Evolutionary conservation across 2,113 vertebrate genomes (phyloP).

Genomic region (Tenrec ecaudatus): DNA sequence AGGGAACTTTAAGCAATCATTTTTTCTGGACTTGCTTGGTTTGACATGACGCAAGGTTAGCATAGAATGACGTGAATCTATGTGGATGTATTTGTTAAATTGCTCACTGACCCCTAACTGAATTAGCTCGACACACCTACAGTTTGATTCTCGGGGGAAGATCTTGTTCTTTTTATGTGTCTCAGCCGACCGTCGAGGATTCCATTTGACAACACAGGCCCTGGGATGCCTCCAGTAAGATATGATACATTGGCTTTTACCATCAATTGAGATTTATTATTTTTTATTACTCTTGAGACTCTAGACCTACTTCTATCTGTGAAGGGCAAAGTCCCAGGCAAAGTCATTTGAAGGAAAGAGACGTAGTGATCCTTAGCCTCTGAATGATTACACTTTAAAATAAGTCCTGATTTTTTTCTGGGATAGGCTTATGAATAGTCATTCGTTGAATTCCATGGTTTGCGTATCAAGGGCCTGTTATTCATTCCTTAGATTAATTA

Average conservation of each 20-base stretch:
- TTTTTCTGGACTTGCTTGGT: slow-evolving; percentile 1
- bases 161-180: not conserved
- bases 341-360: not conserved
- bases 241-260: not conserved
- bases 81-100: not conserved
- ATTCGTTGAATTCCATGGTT: not conserved
- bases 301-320: not conserved
- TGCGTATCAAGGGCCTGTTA: not conserved
- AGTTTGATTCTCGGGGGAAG: slow-evolving; percentile 5
- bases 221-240: not conserved
- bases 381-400: not conserved
- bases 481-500: not conserved
- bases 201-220: not conserved
- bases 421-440: not conserved
- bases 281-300: not conserved
- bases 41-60: slow-evolving; percentile 62
- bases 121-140: not conserved
- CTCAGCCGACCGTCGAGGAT: not conserved
- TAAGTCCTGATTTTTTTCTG: not conserved
- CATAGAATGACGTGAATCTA: slow-evolving; percentile 36
- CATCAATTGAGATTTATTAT: not conserved
- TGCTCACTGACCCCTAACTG: not conserved
- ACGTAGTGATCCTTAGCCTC: not conserved
- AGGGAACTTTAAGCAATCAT: slow-evolving; percentile 46
- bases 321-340: not conserved